Evolutionary conservation across 2,113 vertebrate genomes (phyloP).

Genomic region (Phycodurus eques): DNA sequence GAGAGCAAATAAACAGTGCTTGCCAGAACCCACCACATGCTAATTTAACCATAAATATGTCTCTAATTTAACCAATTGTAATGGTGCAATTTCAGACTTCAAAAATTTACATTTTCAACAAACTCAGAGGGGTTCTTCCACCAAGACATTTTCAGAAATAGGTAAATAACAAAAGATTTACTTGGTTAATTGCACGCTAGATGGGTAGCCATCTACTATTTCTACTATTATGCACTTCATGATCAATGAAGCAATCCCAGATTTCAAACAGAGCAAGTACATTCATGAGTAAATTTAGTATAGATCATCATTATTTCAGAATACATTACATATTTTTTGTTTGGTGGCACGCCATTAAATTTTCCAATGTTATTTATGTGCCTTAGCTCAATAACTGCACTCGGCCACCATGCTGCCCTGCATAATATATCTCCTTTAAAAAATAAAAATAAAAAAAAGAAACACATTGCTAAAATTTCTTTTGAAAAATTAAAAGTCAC

Average conservation of each 20-base stretch:
- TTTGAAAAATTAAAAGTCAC: background rate
- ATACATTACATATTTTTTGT: background rate
- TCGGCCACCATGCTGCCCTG: too few species aligned
- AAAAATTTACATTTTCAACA: too few species aligned
- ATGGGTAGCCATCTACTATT: too few species aligned
- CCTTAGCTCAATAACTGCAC: background rate
- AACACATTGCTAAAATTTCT: background rate
- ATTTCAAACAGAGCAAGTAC: background rate
- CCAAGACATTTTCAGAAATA: too few species aligned
- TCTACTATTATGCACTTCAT: background rate
- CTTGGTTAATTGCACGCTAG: too few species aligned
- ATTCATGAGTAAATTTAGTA: background rate
- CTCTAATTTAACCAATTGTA: background rate
- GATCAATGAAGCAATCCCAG: too few species aligned
- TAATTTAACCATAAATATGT: background rate
- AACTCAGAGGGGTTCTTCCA: too few species aligned
- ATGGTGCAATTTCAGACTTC: too few species aligned
- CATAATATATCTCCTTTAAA: too few species aligned
- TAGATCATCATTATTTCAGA: background rate
- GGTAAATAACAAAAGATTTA: too few species aligned
- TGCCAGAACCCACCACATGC: background rate
- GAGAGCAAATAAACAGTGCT: background rate
- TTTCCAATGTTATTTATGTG: background rate
- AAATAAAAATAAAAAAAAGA: background rate
- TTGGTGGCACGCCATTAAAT: background rate